Base-by-base conservation (phyloP, 2,888 invertebrate species). In the Folsomia candida region DNA sequence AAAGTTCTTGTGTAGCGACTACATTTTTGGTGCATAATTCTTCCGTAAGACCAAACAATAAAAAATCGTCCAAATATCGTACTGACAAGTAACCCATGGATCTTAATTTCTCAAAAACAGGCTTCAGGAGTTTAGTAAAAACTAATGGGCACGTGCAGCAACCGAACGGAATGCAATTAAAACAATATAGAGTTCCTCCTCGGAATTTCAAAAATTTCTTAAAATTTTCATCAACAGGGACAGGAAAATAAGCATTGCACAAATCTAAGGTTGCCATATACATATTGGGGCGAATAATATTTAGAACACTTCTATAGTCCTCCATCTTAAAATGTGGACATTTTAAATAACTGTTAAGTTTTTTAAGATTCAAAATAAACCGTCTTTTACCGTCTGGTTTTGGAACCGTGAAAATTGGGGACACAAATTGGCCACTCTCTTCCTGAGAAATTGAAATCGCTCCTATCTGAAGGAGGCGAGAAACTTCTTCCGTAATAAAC, bases 151-250 rank as follows among this genome's bases (percentile, higher is more conserved):
- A 54, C 1, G 26, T 27, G n/a, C 24, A 26, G 4, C 54, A n/a
- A 18, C 66, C 66, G 57, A 66, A 66, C 9, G 67, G 67, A 22
- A 67, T 37, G 47, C 67, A 67, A 14, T n/a, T 58, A 59, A 24
- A 67, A 47, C 60, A 22, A 29, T 26, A 67, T 3, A 67, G 28
- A 2, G 2, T 24, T 25, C 22, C 22, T 27, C 28, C 54, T 25
- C 20, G 2, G 25, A 66, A 66, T 66, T 24, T 51, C 18, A 66
- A 20, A 57, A 20, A 66, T 27, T 54, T 66, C n/a, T n/a, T n/a
- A n/a, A n/a, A n/a, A n/a, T n/a, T n/a, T n/a, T n/a, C n/a, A n/a
- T n/a, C n/a, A n/a, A 62, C 9, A 27, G 62, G 62, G 18, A 62
- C 28, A 4, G 37, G 22, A 28, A 20, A 22, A 62, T 62, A 62